Percentiles rank a stretch among this genome's conserved stretches.
phyloP scores from a whole-genome alignment of 2,797 vertebrate genomes.

The Cryptoprocta ferox region DNA sequence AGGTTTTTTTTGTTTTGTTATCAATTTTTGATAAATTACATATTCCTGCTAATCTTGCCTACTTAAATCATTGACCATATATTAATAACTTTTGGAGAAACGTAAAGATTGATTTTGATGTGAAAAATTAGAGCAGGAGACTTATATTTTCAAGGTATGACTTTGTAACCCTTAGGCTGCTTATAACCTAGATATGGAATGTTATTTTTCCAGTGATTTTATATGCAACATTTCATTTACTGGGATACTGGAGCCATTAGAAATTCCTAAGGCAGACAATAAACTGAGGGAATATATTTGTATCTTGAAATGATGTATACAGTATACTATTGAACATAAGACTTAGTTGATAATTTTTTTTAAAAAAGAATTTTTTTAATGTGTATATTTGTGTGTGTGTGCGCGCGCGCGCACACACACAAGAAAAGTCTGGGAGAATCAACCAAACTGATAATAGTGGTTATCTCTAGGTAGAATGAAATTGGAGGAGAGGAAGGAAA shows the following conservation, averaged over 20 bases:
- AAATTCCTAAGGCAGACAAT: background rate
- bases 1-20: background rate
- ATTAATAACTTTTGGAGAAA: background rate
- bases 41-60: background rate
- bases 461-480: background rate
- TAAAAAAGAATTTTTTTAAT: background rate
- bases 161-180: background rate
- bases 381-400: background rate
- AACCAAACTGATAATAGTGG: background rate
- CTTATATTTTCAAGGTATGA: constrained; percentile 4
- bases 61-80: background rate
- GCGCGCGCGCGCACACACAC: background rate
- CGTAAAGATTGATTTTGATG: constrained; percentile 30
- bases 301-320: background rate
- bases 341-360: background rate
- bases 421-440: background rate
- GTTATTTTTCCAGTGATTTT: background rate
- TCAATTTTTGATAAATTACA: background rate
- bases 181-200: background rate
- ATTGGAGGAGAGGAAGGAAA: background rate
- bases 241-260: background rate
- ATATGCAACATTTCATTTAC: background rate
- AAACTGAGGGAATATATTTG: constrained; percentile 9
- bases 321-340: background rate
- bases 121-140: background rate